phyloP scores from a whole-genome alignment of 2,797 vertebrate species.

The Dermochelys coriacea region DNA sequence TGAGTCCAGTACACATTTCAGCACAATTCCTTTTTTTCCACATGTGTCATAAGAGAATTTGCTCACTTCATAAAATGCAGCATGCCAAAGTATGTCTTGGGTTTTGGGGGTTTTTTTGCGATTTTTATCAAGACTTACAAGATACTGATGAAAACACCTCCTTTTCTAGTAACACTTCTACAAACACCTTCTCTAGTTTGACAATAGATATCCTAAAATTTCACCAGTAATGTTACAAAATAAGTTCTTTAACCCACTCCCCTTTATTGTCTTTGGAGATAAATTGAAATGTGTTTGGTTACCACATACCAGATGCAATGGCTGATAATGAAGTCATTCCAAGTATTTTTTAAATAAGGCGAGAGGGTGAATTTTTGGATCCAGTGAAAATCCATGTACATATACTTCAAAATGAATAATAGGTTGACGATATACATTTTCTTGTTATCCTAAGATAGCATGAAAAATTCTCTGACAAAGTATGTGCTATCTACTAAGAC shows the following conservation, averaged over 20 bases:
- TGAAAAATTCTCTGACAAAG: background rate
- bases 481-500: background rate
- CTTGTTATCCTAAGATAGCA: background rate
- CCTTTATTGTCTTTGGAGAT: background rate
- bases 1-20: background rate
- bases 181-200: background rate
- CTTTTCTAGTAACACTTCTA: background rate
- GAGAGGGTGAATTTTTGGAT: background rate
- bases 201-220: background rate
- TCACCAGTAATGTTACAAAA: background rate
- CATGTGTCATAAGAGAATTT: background rate
- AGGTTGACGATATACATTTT: background rate
- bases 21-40: background rate
- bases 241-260: background rate
- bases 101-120: background rate
- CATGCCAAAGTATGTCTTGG: background rate
- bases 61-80: background rate
- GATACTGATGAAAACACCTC: background rate
- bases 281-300: background rate
- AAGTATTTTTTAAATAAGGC: background rate
- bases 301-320: background rate
- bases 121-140: background rate
- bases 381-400: background rate
- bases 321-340: background rate
- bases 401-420: background rate